Percentiles rank a stretch among this genome's conserved stretches.
phyloP scores from a whole-genome alignment of 1,140 invertebrate genomes.

The Saccostrea echinata region DNA sequence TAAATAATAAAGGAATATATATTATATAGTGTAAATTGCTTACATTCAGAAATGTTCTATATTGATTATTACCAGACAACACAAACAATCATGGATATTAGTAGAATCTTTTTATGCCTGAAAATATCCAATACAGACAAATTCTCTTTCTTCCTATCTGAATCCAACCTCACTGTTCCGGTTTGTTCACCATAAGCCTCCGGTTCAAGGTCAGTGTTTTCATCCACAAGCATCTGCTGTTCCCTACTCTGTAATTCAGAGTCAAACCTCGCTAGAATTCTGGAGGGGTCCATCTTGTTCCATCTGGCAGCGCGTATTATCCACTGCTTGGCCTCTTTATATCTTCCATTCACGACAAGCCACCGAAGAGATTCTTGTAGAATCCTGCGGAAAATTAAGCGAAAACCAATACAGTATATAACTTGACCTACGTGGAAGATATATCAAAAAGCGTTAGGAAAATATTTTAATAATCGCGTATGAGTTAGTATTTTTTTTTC shows the following conservation, averaged over 20 bases:
- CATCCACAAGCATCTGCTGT: not conserved
- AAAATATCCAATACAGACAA: not conserved
- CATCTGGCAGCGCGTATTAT: constrained; percentile 43
- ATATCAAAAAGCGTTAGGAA: too few relatives aligned
- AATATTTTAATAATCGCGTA: too few relatives aligned
- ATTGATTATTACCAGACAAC: not conserved
- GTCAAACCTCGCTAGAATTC: not conserved
- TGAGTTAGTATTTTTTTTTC: too few relatives aligned
- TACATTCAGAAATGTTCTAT: too few relatives aligned
- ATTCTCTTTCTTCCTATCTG: not conserved
- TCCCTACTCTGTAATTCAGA: too few relatives aligned
- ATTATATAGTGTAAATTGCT: too few relatives aligned
- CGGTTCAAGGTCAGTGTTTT: not conserved
- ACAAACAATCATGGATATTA: not conserved
- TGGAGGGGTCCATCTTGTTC: constrained; percentile 47
- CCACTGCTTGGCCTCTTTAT: constrained; percentile 36
- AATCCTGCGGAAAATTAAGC: constrained; percentile 16
- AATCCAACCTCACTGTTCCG: not conserved
- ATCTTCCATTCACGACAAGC: constrained; percentile 49
- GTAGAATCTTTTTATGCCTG: not conserved
- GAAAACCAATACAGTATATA: too few relatives aligned
- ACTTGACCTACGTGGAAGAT: too few relatives aligned
- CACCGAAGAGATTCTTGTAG: constrained; percentile 55
- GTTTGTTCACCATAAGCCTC: not conserved
- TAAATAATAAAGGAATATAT: too few relatives aligned